Evolutionary conservation across 2,888 invertebrate species (phyloP), one percentile per base, ranked within the genome.

Genomic region (Palloptera scutellata): DNA sequence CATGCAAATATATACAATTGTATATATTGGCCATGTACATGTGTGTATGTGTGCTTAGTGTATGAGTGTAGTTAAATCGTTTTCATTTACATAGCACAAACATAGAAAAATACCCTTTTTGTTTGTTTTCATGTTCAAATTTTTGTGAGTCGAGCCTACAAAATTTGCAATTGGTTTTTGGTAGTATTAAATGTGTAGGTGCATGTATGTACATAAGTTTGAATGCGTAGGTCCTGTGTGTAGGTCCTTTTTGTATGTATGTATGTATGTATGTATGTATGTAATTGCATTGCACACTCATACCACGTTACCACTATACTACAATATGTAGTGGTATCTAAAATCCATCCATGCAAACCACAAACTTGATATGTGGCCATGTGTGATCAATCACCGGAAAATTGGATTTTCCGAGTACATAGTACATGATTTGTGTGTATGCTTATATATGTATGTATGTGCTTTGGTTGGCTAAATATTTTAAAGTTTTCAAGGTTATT

Each of bases 311-410:
- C 30, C 30, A 30, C 30, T 30, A 30, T 30, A 30, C 30, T 30
- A 30, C 30, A 30, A 30, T 30, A 30, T 30, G 30, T 30, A 30
- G 30, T 30, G 30, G 30, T 30, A 30, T 30, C 30, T 30, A 30
- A 30, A 30, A 30, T 30, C 30, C 30, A 30, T 30, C 30, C 30
- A 30, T 30, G 61, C 61, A 76, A 78, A 76, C 77, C 78, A 76
- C 77, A 72, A 76, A 75, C 76, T 77, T 80, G 79, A 81, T 81
- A 76, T 78, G 76, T 75, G 79, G 78, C 76, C 76, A 74, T 78
- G 80, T 82, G 79, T 81, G 84, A 83, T 83, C 83, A 83, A 84
- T 84, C 83, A 83, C 81, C 81, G 83, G 83, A 83, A 83, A 83
- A 84, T 83, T 83, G 83, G 81, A 83, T 84, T 84, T 82, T 79